Evolutionary conservation across 2,113 vertebrate species (phyloP).

Genomic region (Oreochromis aureus): DNA sequence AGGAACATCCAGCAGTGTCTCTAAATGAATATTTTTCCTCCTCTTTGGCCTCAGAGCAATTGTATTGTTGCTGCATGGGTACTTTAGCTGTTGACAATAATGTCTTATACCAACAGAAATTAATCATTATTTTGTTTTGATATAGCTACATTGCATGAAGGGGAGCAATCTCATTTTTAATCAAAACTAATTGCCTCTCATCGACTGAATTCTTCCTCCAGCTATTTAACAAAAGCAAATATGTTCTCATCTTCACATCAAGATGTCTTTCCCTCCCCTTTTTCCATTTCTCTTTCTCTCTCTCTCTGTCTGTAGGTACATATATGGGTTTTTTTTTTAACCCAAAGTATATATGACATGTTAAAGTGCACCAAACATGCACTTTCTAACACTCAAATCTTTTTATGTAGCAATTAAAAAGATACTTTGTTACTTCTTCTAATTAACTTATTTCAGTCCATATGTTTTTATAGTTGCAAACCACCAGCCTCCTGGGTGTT

Average conservation of each 20-base stretch:
- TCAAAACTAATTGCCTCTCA: constrained; percentile 69
- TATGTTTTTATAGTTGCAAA: background rate
- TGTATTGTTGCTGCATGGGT: constrained; percentile 18
- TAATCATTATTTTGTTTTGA: constrained; percentile 63
- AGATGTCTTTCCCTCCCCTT: background rate
- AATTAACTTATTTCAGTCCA: background rate
- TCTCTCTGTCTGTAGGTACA: background rate
- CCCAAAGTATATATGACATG: background rate
- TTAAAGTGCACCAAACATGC: background rate
- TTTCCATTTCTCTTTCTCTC: background rate
- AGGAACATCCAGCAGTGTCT: background rate
- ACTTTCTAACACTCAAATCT: background rate
- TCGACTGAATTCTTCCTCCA: constrained; percentile 46
- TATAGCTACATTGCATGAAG: constrained; percentile 34
- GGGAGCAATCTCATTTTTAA: constrained; percentile 61
- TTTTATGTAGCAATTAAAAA: background rate
- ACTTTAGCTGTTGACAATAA: constrained; percentile 49
- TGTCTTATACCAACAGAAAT: constrained; percentile 51
- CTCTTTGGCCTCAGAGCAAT: constrained; percentile 32
- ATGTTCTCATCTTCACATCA: constrained; percentile 51
- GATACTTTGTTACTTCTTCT: background rate
- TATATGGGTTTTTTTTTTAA: background rate
- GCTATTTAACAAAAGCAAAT: constrained; percentile 64
- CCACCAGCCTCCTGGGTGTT: background rate
- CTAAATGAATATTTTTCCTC: constrained; percentile 21